These are phyloP conservation scores for Diadumene lineata DNA, from an alignment of 92 coral and sea anemone genomes.

Conservation along the genomic window DNA sequence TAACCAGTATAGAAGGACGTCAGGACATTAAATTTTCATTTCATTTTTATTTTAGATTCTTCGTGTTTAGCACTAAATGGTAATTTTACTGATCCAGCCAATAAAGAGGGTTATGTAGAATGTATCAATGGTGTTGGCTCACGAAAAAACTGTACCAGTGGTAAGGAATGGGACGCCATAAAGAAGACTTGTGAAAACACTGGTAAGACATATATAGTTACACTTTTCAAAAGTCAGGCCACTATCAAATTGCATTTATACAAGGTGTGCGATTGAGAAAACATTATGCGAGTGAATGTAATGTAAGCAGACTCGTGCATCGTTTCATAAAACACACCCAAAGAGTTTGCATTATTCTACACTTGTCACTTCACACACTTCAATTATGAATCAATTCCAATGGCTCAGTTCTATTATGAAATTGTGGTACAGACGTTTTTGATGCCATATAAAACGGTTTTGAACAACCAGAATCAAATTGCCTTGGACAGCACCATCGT, in stretches of 20 bases:
- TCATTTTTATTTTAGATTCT: conserved; percentile 3
- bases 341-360: background rate
- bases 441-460: too few relatives aligned
- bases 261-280: background rate
- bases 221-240: background rate
- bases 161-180: conserved; percentile 51
- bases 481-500: too few relatives aligned
- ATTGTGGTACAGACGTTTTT: too few relatives aligned
- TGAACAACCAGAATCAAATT: too few relatives aligned
- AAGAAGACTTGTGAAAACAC: conserved; percentile 50
- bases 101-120: conserved; percentile 54
- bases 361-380: background rate
- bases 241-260: background rate
- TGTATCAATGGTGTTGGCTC: conserved; percentile 51
- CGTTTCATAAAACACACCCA: too few relatives aligned
- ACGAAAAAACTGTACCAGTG: conserved; percentile 48
- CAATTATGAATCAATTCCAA: too few relatives aligned
- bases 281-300: background rate
- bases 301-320: too few relatives aligned
- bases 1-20: too few relatives aligned
- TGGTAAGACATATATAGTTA: conserved; percentile 38
- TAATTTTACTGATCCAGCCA: conserved; percentile 56
- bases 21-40: background rate
- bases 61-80: conserved; percentile 45
- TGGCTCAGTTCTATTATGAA: too few relatives aligned